Conservation (phyloP, 1,140 invertebrate genomes). For the Prorops nasuta region DNA sequence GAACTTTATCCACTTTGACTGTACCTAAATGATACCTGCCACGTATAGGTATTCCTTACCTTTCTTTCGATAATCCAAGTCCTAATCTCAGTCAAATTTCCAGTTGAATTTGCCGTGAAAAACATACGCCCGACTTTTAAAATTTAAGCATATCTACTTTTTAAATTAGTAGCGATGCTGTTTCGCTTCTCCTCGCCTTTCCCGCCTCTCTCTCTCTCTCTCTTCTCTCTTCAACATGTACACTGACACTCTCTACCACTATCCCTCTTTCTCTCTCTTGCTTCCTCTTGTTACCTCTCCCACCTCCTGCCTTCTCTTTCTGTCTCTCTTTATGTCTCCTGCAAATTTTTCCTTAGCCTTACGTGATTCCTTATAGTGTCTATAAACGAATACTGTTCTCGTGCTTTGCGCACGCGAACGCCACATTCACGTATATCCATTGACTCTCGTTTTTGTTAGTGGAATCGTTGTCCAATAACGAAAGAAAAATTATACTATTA, state of each 20-base stretch:
- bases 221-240: background rate
- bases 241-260: background rate
- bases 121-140: too few species aligned
- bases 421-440: too few species aligned
- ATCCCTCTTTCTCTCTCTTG: background rate
- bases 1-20: too few species aligned
- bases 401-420: conserved; percentile 17
- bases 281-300: conserved; percentile 12
- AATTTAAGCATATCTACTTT: conserved; percentile 22
- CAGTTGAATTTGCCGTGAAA: too few species aligned
- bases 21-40: too few species aligned
- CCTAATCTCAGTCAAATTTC: too few species aligned
- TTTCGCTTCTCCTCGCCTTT: background rate
- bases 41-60: too few species aligned
- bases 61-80: too few species aligned
- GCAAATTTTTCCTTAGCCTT: background rate
- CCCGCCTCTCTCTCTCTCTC: background rate
- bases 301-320: conserved; percentile 10
- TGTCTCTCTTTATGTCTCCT: conserved; percentile 6
- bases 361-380: conserved; percentile 10
- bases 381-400: conserved; percentile 2
- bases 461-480: too few species aligned
- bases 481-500: background rate
- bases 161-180: conserved; percentile 17
- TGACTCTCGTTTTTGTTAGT: conserved; percentile 14